Conservation (phyloP, 2,113 vertebrate species). For the Budorcas taxicolor region DNA sequence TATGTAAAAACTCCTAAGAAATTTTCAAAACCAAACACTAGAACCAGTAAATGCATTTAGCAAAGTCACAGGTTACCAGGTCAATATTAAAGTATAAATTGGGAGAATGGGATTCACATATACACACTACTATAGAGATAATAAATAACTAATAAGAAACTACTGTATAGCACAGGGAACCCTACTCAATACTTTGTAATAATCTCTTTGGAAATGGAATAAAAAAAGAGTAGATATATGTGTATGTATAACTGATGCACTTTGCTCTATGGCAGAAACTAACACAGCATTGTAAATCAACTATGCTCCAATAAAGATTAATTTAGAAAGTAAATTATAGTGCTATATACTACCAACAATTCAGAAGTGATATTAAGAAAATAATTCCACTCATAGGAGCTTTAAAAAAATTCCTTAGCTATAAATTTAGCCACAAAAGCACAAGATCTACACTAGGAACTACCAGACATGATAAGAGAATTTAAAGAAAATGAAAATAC, state of each 20-base stretch:
- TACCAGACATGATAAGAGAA: not conserved
- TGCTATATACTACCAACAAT: not conserved
- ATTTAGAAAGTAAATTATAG: not conserved
- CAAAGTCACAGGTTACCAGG: not conserved
- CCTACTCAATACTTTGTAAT: not conserved
- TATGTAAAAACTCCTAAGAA: not conserved
- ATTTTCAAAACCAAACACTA: not conserved
- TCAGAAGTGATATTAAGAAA: slow-evolving; percentile 2
- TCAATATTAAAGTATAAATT: not conserved
- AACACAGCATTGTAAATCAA: not conserved
- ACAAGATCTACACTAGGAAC: not conserved
- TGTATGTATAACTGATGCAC: not conserved
- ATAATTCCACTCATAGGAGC: not conserved
- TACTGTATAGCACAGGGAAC: not conserved
- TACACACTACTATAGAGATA: not conserved
- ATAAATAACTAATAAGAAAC: not conserved
- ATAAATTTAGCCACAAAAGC: slow-evolving; percentile 1
- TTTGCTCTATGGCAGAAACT: not conserved
- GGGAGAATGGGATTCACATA: not conserved
- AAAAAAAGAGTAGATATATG: not conserved
- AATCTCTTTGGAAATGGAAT: not conserved
- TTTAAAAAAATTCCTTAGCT: not conserved
- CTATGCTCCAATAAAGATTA: not conserved
- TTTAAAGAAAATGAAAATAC: not conserved
- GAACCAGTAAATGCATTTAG: not conserved